Evolutionary conservation across 1,140 invertebrate species (phyloP), one percentile per base, ranked within the genome.

Genomic region (Heliconius nattereri): DNA sequence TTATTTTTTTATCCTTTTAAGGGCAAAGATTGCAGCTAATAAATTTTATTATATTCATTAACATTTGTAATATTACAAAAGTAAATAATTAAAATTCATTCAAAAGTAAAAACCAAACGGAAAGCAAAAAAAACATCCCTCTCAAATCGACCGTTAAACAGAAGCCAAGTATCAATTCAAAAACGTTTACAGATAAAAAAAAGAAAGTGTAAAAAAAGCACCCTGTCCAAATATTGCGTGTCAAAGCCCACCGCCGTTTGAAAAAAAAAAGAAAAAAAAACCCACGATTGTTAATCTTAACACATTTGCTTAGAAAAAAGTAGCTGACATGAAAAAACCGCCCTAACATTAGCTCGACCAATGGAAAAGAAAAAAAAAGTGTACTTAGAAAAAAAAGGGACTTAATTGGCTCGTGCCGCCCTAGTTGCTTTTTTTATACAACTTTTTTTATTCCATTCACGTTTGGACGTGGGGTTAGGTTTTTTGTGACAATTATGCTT

Each of bases 341-440:
- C 90, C 91, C 89, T 86, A 80, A 73, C 80, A 81, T 87, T 85
- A 84, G 80, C 82, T 75, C 80, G 82, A 83, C 87, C 92, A 91
- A 94, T 93, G 92, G 90, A 89, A 91, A 94, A 93, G 87, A 84
- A 75, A 60, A 81, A 88, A 90, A 90, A 88, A 88, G 87, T 80
- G 66, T 54, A 78, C 87, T 87, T 84, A 81, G 85, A 60, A 23
- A 66, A 89, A 92, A 93, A 94, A 92, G 89, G 91, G 84, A 89
- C 83, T 84, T 93, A 92, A 94, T 94, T 93, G 92, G 90, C 90
- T 88, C 87, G 92, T 90, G 91, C 90, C 90, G 86, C 87, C 90
- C 90, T 85, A 88, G 79, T 87, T 89, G 3, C 90, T 88, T 88
- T 90, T 84, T 82, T 74, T 49, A 45, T 37, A 70, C 26, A 54